phyloP scores from a whole-genome alignment of 2,113 vertebrate genomes.

The Danio rerio region GRCz12tu NC_133178.1:63672001-63672500 shows the following conservation, averaged over 20 bases:
- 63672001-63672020: background rate
- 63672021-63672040: background rate
- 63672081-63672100: background rate
- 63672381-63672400: background rate
- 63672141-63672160: background rate
- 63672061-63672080: background rate
- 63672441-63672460: background rate
- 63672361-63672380: background rate
- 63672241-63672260: background rate
- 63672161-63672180: slow-evolving; percentile 6
- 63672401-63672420: background rate
- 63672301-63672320: background rate
- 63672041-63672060: background rate
- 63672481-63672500: slow-evolving; percentile 35
- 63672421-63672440: background rate
- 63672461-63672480: background rate
- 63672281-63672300: background rate
- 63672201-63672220: background rate
- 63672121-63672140: slow-evolving; percentile 23
- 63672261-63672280: background rate
- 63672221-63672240: background rate
- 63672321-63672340: background rate
- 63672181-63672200: background rate
- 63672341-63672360: background rate
- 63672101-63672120: background rate